Conservation (phyloP, 2,888 invertebrate species). For the Rhingia campestris region DNA sequence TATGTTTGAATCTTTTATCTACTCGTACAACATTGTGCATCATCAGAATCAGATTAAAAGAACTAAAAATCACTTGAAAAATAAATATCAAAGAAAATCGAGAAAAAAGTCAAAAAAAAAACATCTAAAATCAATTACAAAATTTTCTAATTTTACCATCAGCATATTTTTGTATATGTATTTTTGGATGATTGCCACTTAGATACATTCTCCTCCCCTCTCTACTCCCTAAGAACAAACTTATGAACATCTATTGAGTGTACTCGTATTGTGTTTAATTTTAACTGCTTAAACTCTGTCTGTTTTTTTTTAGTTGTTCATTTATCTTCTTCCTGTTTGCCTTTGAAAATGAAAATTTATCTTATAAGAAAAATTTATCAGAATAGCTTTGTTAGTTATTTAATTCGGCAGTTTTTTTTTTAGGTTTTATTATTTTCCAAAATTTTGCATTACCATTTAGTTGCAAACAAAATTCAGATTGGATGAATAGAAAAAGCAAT, state of each 20-base stretch:
- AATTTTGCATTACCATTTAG: background rate
- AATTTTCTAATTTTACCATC: constrained; percentile 49
- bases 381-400: background rate
- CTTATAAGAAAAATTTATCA: background rate
- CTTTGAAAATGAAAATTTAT: constrained; percentile 11
- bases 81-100: constrained; percentile 48
- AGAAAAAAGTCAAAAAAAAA: constrained; percentile 2
- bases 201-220: constrained; percentile 50
- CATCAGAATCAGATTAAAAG: constrained; percentile 53
- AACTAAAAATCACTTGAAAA: constrained; percentile 61
- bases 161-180: constrained; percentile 58
- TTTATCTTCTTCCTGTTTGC: background rate
- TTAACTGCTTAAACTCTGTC: constrained; percentile 22
- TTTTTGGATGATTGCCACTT: constrained; percentile 61
- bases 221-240: constrained; percentile 42
- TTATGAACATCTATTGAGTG: constrained; percentile 28
- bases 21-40: constrained; percentile 74
- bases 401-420: constrained; percentile 4
- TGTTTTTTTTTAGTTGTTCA: background rate
- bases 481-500: constrained; percentile 22
- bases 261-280: constrained; percentile 30
- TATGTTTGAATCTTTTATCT: constrained; percentile 73
- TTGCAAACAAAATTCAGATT: constrained; percentile 34
- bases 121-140: constrained; percentile 32
- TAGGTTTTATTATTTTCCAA: constrained; percentile 14